phyloP scores from a whole-genome alignment of 2,888 invertebrate species.

The Linnaemya vulpina region DNA sequence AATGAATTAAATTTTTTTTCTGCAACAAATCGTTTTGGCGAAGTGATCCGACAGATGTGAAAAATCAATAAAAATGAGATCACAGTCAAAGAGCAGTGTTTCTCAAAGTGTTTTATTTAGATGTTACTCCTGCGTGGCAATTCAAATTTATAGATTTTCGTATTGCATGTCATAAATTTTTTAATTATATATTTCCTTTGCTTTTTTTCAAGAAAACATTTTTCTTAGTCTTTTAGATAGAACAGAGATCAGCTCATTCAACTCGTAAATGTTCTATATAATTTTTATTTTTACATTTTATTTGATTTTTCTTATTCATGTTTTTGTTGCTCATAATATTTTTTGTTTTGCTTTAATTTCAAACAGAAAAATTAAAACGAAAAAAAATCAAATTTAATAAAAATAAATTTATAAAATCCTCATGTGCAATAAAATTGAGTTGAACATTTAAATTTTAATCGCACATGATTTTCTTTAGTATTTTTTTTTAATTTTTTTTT shows the following conservation, averaged over 20 bases:
- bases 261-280: conserved; percentile 15
- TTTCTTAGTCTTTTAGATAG: neutral
- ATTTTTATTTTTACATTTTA: neutral
- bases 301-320: conserved; percentile 22
- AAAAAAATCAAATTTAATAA: conserved; percentile 3
- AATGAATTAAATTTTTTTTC: too few relatives aligned
- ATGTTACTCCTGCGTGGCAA: neutral
- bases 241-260: neutral
- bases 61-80: conserved; percentile 21
- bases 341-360: neutral
- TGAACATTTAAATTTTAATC: conserved; percentile 27
- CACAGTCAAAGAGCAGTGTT: conserved; percentile 35
- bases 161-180: too few relatives aligned
- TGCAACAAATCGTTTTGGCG: neutral
- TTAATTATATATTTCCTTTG: neutral
- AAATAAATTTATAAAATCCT: conserved; percentile 13
- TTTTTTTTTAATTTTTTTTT: neutral
- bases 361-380: conserved; percentile 21
- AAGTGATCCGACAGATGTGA: conserved; percentile 8
- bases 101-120: conserved; percentile 27
- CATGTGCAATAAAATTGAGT: conserved; percentile 30
- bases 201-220: neutral
- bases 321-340: neutral
- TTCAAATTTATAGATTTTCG: too few relatives aligned
- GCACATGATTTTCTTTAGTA: conserved; percentile 31